phyloP scores from a whole-genome alignment of 1,140 invertebrate species.

The Calosoma granatense region DNA sequence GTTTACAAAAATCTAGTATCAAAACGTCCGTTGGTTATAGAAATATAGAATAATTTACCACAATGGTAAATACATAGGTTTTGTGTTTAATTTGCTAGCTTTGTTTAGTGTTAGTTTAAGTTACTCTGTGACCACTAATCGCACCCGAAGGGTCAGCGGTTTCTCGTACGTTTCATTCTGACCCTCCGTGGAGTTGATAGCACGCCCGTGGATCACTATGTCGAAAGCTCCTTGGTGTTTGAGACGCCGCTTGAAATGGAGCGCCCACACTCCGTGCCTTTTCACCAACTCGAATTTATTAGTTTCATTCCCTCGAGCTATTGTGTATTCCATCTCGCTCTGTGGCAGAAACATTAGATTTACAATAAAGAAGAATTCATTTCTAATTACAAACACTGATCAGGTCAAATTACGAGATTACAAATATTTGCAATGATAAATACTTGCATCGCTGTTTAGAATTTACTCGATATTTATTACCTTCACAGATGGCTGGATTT shows the following conservation, averaged over 20 bases:
- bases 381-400: no score
- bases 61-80: no score
- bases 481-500: slow-evolving; percentile 53
- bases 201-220: slow-evolving; percentile 44
- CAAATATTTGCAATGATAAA: background rate
- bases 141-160: slow-evolving; percentile 41
- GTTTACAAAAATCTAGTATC: no score
- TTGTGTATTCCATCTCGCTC: slow-evolving; percentile 53
- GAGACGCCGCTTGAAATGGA: slow-evolving; percentile 50
- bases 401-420: background rate
- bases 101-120: no score
- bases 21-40: no score
- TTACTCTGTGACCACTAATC: slow-evolving; percentile 38
- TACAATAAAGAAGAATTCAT: slow-evolving; percentile 16
- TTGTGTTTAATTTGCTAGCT: no score
- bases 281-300: slow-evolving; percentile 55
- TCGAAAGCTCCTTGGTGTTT: slow-evolving; percentile 44
- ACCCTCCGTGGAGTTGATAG: slow-evolving; percentile 25
- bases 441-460: background rate
- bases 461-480: slow-evolving; percentile 26
- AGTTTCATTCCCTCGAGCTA: slow-evolving; percentile 52
- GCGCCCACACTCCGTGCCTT: slow-evolving; percentile 48
- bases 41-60: no score
- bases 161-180: slow-evolving; percentile 38
- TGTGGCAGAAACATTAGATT: slow-evolving; percentile 18